phyloP scores from a whole-genome alignment of 1,140 invertebrate species.

The Globodera rostochiensis region DNA sequence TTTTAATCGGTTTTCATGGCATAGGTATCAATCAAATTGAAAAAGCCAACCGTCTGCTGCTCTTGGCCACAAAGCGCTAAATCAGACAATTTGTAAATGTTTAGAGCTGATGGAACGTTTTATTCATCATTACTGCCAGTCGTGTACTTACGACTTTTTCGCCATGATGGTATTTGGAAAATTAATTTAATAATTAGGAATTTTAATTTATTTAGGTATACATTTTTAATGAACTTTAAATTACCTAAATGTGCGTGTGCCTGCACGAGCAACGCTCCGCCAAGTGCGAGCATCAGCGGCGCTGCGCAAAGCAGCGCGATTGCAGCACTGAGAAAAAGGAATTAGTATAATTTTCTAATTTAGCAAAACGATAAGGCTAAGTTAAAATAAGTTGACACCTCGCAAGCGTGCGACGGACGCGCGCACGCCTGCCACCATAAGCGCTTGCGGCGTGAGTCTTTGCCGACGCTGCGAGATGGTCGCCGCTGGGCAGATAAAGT shows the following conservation, averaged over 20 bases:
- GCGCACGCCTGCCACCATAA: neutral
- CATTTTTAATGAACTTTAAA: no score
- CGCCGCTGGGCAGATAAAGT: neutral
- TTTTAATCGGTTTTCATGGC: no score
- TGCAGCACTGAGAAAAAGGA: neutral
- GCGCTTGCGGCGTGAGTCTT: neutral
- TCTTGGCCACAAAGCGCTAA: neutral
- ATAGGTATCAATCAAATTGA: neutral
- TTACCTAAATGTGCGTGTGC: neutral
- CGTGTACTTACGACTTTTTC: no score
- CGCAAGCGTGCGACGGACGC: neutral
- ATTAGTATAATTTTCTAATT: no score
- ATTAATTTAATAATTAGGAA: no score
- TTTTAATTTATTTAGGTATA: no score
- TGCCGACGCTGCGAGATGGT: neutral
- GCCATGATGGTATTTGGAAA: no score
- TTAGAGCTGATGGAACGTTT: no score
- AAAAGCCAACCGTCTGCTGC: neutral
- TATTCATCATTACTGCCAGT: no score
- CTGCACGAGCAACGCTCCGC: neutral
- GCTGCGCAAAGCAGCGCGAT: neutral
- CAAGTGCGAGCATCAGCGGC: neutral
- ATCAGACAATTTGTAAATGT: no score
- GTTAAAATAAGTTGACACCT: neutral
- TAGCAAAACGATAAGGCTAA: no score